Percentiles rank a stretch among this genome's conserved stretches.
Conservation (phyloP, 2,888 invertebrate genomes). For the Ligdia adustata region DNA sequence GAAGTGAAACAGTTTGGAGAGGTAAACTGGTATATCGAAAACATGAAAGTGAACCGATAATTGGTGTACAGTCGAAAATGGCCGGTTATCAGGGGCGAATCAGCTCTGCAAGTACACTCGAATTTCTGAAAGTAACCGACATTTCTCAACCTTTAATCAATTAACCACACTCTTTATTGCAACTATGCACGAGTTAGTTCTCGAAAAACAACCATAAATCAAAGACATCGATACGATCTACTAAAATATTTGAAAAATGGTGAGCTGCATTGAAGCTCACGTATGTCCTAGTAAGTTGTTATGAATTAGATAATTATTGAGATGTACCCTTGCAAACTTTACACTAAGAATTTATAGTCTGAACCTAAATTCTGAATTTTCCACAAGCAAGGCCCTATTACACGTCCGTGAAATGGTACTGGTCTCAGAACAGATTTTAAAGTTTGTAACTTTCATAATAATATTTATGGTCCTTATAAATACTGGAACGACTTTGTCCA, state of each 20-base stretch:
- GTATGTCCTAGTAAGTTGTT: no score
- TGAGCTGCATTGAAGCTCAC: no score
- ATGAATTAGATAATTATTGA: no score
- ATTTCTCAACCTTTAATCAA: constrained; percentile 28
- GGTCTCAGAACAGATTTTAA: constrained; percentile 39
- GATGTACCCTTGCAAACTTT: no score
- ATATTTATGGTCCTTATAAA: constrained; percentile 18
- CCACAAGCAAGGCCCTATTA: no score
- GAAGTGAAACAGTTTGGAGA: constrained; percentile 7
- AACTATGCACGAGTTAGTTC: constrained; percentile 15
- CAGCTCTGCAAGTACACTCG: constrained; percentile 17
- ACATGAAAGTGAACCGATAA: constrained; percentile 16
- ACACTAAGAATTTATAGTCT: no score
- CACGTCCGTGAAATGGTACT: no score
- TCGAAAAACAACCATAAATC: constrained; percentile 24
- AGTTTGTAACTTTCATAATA: constrained; percentile 21
- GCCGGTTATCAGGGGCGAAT: constrained; percentile 22
- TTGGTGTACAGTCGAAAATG: constrained; percentile 23
- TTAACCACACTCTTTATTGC: constrained; percentile 32
- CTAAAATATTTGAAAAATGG: constrained; percentile 27
- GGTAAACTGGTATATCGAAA: constrained; percentile 14
- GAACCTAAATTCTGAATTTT: no score
- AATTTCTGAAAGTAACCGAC: constrained; percentile 23
- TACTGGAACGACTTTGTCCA: constrained; percentile 19
- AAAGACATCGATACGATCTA: constrained; percentile 30